Conservation (phyloP, 2,113 vertebrate species). For the Dromaius novaehollandiae region DNA sequence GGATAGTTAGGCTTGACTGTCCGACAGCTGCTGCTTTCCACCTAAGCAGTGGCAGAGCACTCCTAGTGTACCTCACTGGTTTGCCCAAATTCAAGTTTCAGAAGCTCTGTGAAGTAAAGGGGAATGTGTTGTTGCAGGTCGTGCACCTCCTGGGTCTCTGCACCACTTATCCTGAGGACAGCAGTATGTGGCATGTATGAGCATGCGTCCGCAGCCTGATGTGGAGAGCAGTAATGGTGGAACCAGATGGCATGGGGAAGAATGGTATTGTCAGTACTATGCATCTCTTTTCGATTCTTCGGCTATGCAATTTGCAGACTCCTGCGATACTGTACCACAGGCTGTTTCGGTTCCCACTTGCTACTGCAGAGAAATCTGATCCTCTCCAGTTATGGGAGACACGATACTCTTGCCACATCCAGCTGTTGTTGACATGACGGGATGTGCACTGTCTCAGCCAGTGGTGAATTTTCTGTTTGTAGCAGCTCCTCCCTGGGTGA, state of each 20-base stretch:
- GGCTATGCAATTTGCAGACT: not conserved
- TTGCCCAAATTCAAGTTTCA: not conserved
- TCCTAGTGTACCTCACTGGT: not conserved
- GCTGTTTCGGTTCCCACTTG: not conserved
- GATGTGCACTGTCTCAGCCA: not conserved
- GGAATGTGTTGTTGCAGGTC: rapidly evolving
- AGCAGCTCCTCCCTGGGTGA: not conserved
- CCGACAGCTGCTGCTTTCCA: not conserved
- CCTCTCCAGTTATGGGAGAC: not conserved
- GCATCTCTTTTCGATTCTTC: not conserved
- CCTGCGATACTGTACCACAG: not conserved
- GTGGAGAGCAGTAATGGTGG: not conserved
- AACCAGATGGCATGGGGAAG: not conserved
- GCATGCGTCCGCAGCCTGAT: not conserved
- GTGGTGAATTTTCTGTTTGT: not conserved
- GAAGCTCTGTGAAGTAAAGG: not conserved
- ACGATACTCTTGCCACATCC: not conserved
- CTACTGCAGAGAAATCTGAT: not conserved
- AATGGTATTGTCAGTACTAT: not conserved
- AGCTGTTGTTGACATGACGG: not conserved
- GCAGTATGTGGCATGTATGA: not conserved
- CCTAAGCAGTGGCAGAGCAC: not conserved
- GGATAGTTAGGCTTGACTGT: not conserved
- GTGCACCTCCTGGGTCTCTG: not conserved
- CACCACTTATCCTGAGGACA: not conserved